Conservation (phyloP, 1,140 invertebrate genomes). For the Lineus longissimus region DNA sequence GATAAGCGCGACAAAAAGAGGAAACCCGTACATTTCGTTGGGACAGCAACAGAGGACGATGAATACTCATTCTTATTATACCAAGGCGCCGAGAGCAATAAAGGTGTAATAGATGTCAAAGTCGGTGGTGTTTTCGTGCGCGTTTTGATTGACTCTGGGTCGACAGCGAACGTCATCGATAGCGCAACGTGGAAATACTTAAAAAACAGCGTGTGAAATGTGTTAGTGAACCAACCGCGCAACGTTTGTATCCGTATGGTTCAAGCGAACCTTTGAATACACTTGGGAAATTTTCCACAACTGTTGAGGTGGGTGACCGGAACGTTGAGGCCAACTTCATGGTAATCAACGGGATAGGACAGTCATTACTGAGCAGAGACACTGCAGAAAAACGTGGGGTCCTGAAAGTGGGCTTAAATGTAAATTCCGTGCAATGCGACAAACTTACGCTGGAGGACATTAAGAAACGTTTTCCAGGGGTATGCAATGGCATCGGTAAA, state of each 20-base stretch:
- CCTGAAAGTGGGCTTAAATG: neutral
- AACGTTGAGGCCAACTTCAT: conserved; percentile 5
- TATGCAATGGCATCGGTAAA: conserved; percentile 22
- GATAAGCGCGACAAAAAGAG: neutral
- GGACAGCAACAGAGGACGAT: neutral
- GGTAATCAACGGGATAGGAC: conserved; percentile 6
- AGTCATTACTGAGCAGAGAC: neutral
- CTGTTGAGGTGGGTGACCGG: neutral
- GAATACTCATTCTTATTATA: neutral
- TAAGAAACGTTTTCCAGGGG: conserved; percentile 10
- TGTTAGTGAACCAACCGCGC: neutral
- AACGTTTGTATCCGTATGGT: neutral
- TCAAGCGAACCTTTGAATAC: conserved; percentile 12
- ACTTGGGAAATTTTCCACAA: conserved; percentile 11
- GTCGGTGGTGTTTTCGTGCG: neutral
- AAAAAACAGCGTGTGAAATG: neutral
- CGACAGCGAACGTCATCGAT: neutral
- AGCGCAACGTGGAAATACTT: neutral
- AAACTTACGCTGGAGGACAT: neutral
- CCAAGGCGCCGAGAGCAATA: neutral
- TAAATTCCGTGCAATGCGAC: neutral
- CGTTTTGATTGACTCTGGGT: neutral
- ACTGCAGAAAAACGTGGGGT: conserved; percentile 13
- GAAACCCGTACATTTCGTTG: neutral
- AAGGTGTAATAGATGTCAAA: neutral